These are phyloP conservation scores for Hypothenemus hampei DNA, from an alignment of 1,140 invertebrate genomes.

Conservation along the genomic window DNA sequence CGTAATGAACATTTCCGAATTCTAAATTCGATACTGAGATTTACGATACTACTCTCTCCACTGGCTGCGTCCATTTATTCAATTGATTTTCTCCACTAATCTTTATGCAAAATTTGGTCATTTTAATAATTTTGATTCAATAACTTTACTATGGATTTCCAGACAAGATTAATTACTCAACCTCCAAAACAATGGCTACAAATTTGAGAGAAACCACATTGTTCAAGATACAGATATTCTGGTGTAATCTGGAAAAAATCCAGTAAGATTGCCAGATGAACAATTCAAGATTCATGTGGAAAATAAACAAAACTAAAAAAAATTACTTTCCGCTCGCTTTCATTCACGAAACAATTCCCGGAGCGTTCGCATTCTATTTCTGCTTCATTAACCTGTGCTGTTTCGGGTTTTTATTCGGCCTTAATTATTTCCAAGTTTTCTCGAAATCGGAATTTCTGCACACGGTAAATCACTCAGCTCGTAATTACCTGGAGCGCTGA, in stretches of 20 bases:
- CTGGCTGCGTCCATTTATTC: conserved; percentile 10
- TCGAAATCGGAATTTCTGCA: conserved; percentile 8
- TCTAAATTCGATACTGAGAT: conserved; percentile 35
- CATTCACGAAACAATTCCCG: too few species aligned
- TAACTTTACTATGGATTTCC: too few species aligned
- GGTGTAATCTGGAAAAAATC: too few species aligned
- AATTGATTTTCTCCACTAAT: conserved; percentile 11
- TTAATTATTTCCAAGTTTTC: conserved; percentile 11
- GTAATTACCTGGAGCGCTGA: conserved; percentile 27
- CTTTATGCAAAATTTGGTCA: conserved; percentile 2
- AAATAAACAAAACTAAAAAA: neutral
- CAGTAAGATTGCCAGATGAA: too few species aligned
- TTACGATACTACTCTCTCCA: conserved; percentile 3
- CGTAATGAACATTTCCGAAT: conserved; percentile 39
- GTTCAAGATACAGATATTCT: too few species aligned
- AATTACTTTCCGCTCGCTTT: too few species aligned
- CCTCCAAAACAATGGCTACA: too few species aligned
- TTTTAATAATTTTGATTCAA: too few species aligned
- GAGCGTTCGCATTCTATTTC: neutral
- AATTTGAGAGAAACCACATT: too few species aligned
- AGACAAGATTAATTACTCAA: too few species aligned
- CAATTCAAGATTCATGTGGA: too few species aligned
- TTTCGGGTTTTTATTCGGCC: conserved; percentile 8
- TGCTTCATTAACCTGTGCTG: conserved; percentile 3
- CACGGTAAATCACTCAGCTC: conserved; percentile 21